These are phyloP conservation scores for Leucoraja erinaceus DNA, from an alignment of 2,113 vertebrate genomes.

Conservation along the genomic window DNA sequence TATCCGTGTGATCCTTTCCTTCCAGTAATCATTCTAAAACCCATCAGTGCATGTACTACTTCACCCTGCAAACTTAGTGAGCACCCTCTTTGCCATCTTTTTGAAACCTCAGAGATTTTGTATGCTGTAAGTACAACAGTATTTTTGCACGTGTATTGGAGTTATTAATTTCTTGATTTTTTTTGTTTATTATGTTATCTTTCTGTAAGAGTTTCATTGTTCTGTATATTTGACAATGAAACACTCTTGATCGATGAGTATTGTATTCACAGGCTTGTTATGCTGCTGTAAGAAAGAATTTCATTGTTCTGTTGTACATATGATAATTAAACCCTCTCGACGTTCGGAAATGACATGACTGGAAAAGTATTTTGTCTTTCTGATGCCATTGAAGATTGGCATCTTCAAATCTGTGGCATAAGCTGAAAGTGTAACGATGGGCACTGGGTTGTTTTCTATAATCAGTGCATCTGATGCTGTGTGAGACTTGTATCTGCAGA, in stretches of 20 bases:
- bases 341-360: neutral
- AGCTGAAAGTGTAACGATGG: neutral
- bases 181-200: too few species aligned
- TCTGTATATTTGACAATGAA: too few species aligned
- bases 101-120: too few species aligned
- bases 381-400: neutral
- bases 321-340: too few species aligned
- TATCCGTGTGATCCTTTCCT: neutral
- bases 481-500: neutral
- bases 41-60: neutral
- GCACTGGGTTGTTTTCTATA: neutral
- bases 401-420: neutral
- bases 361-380: neutral
- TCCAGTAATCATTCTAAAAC: neutral
- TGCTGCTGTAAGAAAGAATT: too few species aligned
- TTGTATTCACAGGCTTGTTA: too few species aligned
- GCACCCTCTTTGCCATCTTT: neutral
- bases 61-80: neutral
- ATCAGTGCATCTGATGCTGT: neutral
- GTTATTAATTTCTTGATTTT: too few species aligned
- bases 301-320: too few species aligned
- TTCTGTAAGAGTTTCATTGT: too few species aligned
- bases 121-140: too few species aligned
- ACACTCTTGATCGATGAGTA: too few species aligned
- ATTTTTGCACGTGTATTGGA: too few species aligned